A percentile compares a stretch with the other conserved stretches of the same genome.
Evolutionary conservation across 2,888 invertebrate genomes (phyloP).

Genomic region (Harpalus rubripes): DNA sequence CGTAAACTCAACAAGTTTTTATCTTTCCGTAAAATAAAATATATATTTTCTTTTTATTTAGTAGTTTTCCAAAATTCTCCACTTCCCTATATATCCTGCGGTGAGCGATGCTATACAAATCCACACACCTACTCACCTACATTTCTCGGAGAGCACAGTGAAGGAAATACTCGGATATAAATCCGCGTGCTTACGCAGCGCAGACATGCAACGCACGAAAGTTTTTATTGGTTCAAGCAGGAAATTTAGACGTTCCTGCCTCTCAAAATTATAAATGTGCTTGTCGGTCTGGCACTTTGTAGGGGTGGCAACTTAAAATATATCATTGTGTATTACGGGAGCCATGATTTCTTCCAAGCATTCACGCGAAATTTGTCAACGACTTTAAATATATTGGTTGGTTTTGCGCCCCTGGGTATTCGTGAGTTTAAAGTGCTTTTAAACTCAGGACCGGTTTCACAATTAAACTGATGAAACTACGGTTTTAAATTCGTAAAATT

Average conservation of each 20-base stretch:
- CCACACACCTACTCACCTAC: no score
- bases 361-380: constrained; percentile 60
- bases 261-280: constrained; percentile 55
- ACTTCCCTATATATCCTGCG: no score
- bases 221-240: constrained; percentile 49
- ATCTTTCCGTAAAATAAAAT: no score
- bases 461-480: neutral
- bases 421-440: constrained; percentile 45
- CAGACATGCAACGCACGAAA: constrained; percentile 55
- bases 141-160: neutral
- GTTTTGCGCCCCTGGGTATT: constrained; percentile 29
- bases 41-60: no score
- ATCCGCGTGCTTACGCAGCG: constrained; percentile 37
- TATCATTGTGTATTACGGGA: constrained; percentile 55
- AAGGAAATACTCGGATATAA: constrained; percentile 6
- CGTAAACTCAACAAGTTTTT: no score
- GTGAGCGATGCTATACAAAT: no score
- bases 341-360: constrained; percentile 56
- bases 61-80: no score
- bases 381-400: constrained; percentile 55
- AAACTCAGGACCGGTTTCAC: neutral
- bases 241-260: constrained; percentile 56
- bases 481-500: neutral
- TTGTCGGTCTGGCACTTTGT: constrained; percentile 52
- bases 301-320: constrained; percentile 50